Evolutionary conservation across 2,113 vertebrate species (phyloP).

Genomic region (Noctilio leporinus): DNA sequence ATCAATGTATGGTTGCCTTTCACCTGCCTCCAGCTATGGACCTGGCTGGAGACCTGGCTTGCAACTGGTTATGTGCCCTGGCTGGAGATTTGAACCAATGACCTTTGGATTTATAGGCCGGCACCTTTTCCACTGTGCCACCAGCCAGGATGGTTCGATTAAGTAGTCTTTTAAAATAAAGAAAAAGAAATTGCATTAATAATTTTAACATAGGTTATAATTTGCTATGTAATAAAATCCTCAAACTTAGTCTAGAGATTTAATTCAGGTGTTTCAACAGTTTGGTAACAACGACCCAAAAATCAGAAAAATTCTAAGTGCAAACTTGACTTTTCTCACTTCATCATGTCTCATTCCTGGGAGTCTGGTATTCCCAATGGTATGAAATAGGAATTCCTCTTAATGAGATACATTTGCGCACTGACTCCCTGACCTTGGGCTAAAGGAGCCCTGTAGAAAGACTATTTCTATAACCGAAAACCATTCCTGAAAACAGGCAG

Average conservation of each 20-base stretch:
- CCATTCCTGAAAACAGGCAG: constrained; percentile 19
- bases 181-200: background rate
- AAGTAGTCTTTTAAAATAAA: no score
- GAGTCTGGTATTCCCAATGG: background rate
- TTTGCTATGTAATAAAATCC: constrained; percentile 7
- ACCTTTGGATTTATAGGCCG: no score
- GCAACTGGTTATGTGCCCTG: no score
- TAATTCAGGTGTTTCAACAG: background rate
- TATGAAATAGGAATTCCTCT: background rate
- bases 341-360: background rate
- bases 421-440: background rate
- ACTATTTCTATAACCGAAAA: constrained; percentile 7
- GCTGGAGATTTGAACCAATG: no score
- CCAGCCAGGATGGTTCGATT: no score
- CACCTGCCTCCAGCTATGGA: no score
- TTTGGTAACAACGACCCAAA: background rate
- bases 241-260: background rate
- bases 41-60: no score
- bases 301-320: background rate
- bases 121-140: no score
- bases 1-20: no score
- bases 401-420: background rate
- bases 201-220: background rate
- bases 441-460: background rate
- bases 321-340: background rate